phyloP scores from a whole-genome alignment of 2,797 vertebrate species.

The Numenius phaeopus region DNA sequence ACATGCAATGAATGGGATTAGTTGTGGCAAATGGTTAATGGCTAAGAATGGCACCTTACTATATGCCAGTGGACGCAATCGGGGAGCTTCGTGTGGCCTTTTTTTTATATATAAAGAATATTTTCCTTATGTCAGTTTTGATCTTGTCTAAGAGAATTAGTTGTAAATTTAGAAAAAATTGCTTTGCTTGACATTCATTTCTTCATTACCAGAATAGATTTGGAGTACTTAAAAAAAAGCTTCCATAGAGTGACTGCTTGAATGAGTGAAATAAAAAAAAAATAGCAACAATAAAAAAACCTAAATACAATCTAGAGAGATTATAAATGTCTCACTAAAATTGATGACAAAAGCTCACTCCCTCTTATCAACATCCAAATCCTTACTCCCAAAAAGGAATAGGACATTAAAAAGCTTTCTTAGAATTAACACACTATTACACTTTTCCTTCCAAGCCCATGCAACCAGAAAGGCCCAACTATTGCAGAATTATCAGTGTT shows the following conservation, averaged over 20 bases:
- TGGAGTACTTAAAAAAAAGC: slow-evolving; percentile 42
- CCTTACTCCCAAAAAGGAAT: not conserved
- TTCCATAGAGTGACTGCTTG: slow-evolving; percentile 21
- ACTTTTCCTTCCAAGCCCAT: not conserved
- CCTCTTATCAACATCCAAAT: slow-evolving; percentile 6
- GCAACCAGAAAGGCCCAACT: not conserved
- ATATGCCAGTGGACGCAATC: not conserved
- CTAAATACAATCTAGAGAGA: slow-evolving; percentile 42
- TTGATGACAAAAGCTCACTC: not conserved
- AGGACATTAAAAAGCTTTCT: not conserved
- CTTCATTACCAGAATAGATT: slow-evolving; percentile 59
- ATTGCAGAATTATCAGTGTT: not conserved
- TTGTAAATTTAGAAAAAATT: slow-evolving; percentile 60
- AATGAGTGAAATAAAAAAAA: slow-evolving; percentile 27
- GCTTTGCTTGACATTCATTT: slow-evolving; percentile 50
- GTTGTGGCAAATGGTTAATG: not conserved
- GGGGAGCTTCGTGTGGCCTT: not conserved
- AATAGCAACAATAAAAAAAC: not conserved
- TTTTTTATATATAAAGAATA: not conserved
- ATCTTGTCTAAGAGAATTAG: slow-evolving; percentile 6
- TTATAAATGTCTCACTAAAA: slow-evolving; percentile 38
- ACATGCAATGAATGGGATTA: not conserved
- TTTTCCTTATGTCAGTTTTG: slow-evolving; percentile 31
- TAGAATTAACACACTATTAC: not conserved
- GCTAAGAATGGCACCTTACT: not conserved